Evolutionary conservation across 2,888 invertebrate species (phyloP).

Genomic region (Tipula vernalis): DNA sequence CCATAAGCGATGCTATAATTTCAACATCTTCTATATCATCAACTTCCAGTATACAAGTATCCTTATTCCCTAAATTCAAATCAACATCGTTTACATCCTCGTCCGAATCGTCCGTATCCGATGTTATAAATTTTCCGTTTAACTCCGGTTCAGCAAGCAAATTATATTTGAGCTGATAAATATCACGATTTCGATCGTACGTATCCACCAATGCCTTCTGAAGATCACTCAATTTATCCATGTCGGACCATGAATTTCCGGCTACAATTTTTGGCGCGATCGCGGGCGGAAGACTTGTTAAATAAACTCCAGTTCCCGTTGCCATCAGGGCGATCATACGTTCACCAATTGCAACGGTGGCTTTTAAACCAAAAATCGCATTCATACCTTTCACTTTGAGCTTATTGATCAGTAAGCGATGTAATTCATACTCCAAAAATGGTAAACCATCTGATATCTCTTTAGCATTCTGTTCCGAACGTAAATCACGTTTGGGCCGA

Average conservation of each 20-base stretch:
- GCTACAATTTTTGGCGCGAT: slow-evolving; percentile 57
- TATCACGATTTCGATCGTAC: slow-evolving; percentile 57
- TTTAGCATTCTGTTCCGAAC: slow-evolving; percentile 76
- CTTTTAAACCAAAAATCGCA: slow-evolving; percentile 76
- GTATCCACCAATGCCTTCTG: slow-evolving; percentile 58
- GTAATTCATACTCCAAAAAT: slow-evolving; percentile 91
- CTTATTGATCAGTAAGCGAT: slow-evolving; percentile 80
- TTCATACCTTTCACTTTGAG: slow-evolving; percentile 91
- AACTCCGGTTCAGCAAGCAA: neutral
- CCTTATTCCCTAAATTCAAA: slow-evolving; percentile 59
- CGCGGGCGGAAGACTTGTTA: slow-evolving; percentile 66
- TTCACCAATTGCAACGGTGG: slow-evolving; percentile 75
- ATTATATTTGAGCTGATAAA: slow-evolving; percentile 46
- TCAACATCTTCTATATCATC: slow-evolving; percentile 76
- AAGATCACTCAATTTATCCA: slow-evolving; percentile 50
- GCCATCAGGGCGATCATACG: slow-evolving; percentile 78
- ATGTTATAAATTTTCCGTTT: slow-evolving; percentile 21
- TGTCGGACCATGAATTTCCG: slow-evolving; percentile 50
- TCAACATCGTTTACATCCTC: slow-evolving; percentile 51
- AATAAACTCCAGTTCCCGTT: slow-evolving; percentile 71
- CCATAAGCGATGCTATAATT: slow-evolving; percentile 58
- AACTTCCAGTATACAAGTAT: slow-evolving; percentile 69
- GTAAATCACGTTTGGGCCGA: slow-evolving; percentile 61
- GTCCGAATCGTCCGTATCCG: slow-evolving; percentile 53
- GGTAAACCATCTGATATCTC: slow-evolving; percentile 93